Conservation (phyloP, 2,113 vertebrate species). For the Colius striatus region DNA sequence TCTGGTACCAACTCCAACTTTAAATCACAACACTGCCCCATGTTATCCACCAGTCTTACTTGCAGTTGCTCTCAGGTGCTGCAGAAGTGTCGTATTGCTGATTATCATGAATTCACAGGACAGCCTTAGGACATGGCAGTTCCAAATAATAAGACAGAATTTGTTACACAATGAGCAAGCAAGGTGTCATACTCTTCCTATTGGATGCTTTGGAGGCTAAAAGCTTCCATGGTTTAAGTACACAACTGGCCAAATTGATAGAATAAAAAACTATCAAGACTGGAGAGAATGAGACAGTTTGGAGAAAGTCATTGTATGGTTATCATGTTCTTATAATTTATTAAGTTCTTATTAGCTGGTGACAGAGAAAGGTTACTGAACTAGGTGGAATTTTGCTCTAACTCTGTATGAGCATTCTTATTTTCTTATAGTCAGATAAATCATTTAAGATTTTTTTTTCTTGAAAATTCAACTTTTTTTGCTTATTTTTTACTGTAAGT, state of each 20-base stretch:
- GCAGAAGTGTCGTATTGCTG: background rate
- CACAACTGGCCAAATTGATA: background rate
- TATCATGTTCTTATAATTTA: background rate
- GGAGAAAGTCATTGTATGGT: background rate
- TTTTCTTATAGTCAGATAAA: background rate
- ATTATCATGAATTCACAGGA: background rate
- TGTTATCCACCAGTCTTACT: background rate
- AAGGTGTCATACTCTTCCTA: background rate
- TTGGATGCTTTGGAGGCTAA: background rate
- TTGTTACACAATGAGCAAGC: background rate
- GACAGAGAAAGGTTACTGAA: background rate
- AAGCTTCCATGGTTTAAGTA: background rate
- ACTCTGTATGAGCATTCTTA: background rate
- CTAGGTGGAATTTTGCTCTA: background rate
- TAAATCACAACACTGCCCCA: background rate
- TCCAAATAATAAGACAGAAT: background rate
- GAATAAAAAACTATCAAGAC: background rate
- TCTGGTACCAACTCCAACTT: background rate
- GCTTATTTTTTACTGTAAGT: background rate
- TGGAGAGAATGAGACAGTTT: background rate
- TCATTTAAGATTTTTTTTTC: background rate
- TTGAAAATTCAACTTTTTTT: background rate
- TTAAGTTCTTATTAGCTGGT: background rate
- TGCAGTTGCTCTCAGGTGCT: background rate
- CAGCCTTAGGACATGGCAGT: rapidly evolving